Percentiles rank a stretch among this genome's conserved stretches.
Evolutionary conservation across 1,140 invertebrate species (phyloP).

Genomic region (Bombyx mandarina): DNA sequence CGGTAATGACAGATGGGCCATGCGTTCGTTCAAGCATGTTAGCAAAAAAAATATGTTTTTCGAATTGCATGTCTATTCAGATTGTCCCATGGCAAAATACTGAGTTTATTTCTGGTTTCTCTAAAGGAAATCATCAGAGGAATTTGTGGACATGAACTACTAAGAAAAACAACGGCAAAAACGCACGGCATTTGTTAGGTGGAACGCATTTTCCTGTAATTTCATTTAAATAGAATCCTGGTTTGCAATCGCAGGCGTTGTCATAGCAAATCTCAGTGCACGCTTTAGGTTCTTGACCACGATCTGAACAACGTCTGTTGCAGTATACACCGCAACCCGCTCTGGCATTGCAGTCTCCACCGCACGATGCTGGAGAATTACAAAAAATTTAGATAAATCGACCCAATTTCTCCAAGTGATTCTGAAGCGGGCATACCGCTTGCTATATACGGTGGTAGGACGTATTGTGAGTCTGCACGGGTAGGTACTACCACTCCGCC

Average conservation of each 20-base stretch:
- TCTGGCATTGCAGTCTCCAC: slow-evolving; percentile 22
- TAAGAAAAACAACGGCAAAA: not conserved
- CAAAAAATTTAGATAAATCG: too few species aligned
- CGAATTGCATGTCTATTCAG: too few species aligned
- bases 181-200: slow-evolving; percentile 19
- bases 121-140: not conserved
- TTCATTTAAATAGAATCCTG: slow-evolving; percentile 16
- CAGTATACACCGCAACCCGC: slow-evolving; percentile 23
- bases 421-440: too few species aligned
- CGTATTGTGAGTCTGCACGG: too few species aligned
- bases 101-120: too few species aligned
- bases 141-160: not conserved
- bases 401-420: too few species aligned
- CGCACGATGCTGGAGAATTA: slow-evolving; percentile 16
- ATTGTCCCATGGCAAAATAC: too few species aligned
- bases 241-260: slow-evolving; percentile 23
- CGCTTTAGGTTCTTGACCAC: not conserved
- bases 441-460: too few species aligned
- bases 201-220: slow-evolving; percentile 19
- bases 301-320: slow-evolving; percentile 16
- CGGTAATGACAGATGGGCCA: too few species aligned
- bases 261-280: slow-evolving; percentile 12
- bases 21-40: too few species aligned
- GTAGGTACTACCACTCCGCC: too few species aligned
- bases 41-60: too few species aligned